Conservation (phyloP, 2,888 invertebrate genomes). For the Elmis aenea region DNA sequence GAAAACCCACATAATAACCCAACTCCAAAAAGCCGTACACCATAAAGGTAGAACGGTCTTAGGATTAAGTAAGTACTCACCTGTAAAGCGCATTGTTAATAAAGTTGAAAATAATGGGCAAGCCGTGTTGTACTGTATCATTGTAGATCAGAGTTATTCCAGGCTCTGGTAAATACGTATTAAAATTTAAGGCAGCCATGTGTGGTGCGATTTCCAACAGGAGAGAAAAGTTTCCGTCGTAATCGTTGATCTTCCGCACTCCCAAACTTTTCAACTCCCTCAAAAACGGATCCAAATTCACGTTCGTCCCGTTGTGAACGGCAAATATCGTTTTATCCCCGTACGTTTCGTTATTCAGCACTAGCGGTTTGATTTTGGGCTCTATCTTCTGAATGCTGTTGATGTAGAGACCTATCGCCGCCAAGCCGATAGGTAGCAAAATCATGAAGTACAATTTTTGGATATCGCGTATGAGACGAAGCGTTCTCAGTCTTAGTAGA, state of each 20-base stretch:
- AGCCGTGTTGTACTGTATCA: conserved; percentile 72
- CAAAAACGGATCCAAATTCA: conserved; percentile 38
- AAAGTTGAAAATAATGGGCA: conserved; percentile 70
- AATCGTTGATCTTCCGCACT: conserved; percentile 47
- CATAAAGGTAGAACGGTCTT: too few relatives aligned
- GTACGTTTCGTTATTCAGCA: conserved; percentile 59
- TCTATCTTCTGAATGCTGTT: conserved; percentile 59
- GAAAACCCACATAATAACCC: too few relatives aligned
- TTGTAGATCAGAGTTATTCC: conserved; percentile 66
- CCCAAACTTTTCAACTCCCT: conserved; percentile 39
- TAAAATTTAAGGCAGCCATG: conserved; percentile 63
- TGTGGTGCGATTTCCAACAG: conserved; percentile 59
- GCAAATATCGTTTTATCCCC: conserved; percentile 55
- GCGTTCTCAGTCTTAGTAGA: conserved; percentile 59
- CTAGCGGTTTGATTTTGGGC: conserved; percentile 58
- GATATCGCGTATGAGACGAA: conserved; percentile 58
- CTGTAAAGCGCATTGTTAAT: conserved; percentile 66
- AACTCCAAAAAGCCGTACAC: too few relatives aligned
- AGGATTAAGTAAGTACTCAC: too few relatives aligned
- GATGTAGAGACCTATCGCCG: conserved; percentile 62
- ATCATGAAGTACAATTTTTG: conserved; percentile 72
- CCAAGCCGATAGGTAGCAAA: conserved; percentile 63
- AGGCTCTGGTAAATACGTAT: conserved; percentile 51
- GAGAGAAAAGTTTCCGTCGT: conserved; percentile 62
- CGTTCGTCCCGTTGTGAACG: conserved; percentile 54